Evolutionary conservation across 2,797 vertebrate species (phyloP).

Genomic region (Hirundo rustica): DNA sequence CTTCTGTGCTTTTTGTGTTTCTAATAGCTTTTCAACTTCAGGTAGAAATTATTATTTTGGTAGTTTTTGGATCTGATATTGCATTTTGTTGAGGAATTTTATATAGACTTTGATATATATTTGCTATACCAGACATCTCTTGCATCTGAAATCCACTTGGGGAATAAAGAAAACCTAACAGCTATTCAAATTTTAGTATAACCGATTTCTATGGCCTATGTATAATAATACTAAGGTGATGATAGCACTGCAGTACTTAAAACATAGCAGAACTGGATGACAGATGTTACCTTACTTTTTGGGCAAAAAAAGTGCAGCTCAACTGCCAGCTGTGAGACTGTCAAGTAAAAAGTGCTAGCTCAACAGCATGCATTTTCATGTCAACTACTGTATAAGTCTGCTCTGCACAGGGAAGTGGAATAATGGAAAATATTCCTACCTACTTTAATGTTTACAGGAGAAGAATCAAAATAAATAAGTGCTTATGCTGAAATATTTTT

Average conservation of each 20-base stretch:
- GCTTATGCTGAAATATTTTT: neutral
- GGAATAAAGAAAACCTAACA: neutral
- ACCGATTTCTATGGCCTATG: neutral
- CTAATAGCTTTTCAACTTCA: neutral
- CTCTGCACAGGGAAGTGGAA: neutral
- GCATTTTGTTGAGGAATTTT: neutral
- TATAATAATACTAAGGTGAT: neutral
- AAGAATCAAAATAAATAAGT: neutral
- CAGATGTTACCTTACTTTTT: neutral
- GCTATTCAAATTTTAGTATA: neutral
- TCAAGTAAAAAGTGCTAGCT: neutral
- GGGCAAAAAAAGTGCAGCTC: neutral
- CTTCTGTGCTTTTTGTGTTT: neutral
- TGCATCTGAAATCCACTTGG: neutral
- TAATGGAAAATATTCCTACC: neutral
- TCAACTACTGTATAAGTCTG: neutral
- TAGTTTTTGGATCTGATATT: neutral
- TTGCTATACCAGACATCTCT: neutral
- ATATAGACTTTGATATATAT: neutral
- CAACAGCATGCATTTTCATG: neutral
- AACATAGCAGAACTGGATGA: neutral
- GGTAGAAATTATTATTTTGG: neutral
- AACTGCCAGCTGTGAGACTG: neutral
- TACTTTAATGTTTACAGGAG: neutral
- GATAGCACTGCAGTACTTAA: neutral